phyloP scores from a whole-genome alignment of 92 coral and sea anemone species.

The Siderastrea siderea region DNA sequence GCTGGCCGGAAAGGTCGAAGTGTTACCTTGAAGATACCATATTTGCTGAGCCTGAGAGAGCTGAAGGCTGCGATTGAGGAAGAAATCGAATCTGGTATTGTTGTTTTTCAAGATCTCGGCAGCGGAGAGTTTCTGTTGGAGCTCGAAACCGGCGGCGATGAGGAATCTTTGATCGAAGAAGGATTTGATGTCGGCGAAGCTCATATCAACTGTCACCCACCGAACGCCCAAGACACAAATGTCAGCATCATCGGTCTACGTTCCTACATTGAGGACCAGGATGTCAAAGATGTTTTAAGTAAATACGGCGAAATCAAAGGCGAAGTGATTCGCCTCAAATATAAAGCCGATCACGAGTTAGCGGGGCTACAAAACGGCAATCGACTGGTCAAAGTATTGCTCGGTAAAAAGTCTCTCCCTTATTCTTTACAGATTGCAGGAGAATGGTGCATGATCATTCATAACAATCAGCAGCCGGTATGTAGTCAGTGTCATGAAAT shows the following conservation, averaged over 20 bases:
- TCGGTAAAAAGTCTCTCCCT: constrained; percentile 1
- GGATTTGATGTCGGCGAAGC: neutral
- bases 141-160: neutral
- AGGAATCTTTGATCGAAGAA: neutral
- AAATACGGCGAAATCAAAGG: constrained; percentile 27
- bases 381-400: constrained; percentile 21
- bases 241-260: constrained; percentile 37
- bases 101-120: too few relatives aligned
- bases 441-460: constrained; percentile 39
- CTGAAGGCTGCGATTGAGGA: too few relatives aligned
- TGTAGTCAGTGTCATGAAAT: constrained; percentile 7
- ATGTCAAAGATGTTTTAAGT: neutral
- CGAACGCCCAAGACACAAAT: neutral
- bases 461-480: constrained; percentile 7
- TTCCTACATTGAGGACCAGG: constrained; percentile 13
- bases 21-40: too few relatives aligned
- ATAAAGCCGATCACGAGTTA: constrained; percentile 36
- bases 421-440: neutral
- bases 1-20: too few relatives aligned
- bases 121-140: neutral
- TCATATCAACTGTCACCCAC: constrained; percentile 6
- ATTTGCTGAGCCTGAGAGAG: too few relatives aligned
- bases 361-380: constrained; percentile 61
- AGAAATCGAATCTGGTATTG: too few relatives aligned
- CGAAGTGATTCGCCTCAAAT: constrained; percentile 35